A percentile compares a stretch with the other conserved stretches of the same genome.
phyloP scores from a whole-genome alignment of 1,140 invertebrate species.

The Sarcophaga peregrina region DNA sequence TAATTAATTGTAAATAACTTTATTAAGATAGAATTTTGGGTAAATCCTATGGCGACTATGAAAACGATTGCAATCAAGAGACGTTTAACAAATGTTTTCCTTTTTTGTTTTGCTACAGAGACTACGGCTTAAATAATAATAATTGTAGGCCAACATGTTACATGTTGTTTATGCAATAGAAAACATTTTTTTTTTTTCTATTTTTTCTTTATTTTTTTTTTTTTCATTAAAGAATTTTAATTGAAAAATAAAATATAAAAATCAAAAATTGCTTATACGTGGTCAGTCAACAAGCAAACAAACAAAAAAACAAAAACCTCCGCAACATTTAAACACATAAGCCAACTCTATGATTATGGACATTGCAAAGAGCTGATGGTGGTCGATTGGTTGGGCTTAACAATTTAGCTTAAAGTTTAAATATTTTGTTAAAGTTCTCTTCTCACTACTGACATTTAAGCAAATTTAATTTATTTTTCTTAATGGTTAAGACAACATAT shows the following conservation, averaged over 20 bases:
- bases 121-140: too few species aligned
- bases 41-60: too few species aligned
- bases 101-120: too few species aligned
- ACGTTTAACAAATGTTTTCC: too few species aligned
- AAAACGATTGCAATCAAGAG: too few species aligned
- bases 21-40: neutral
- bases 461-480: neutral
- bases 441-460: neutral
- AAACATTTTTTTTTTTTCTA: too few species aligned
- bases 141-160: slow-evolving; percentile 10
- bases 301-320: neutral
- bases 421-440: too few species aligned
- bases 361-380: neutral
- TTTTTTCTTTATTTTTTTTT: neutral
- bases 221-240: slow-evolving; percentile 21
- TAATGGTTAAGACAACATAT: neutral
- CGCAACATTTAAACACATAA: too few species aligned
- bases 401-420: too few species aligned
- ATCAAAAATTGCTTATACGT: slow-evolving; percentile 33
- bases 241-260: slow-evolving; percentile 33
- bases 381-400: neutral
- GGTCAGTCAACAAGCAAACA: neutral
- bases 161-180: neutral
- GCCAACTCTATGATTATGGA: neutral
- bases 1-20: neutral